A percentile compares a stretch with the other conserved stretches of the same genome.
Conservation (phyloP, 2,888 invertebrate species). For the Trilocha varians region DNA sequence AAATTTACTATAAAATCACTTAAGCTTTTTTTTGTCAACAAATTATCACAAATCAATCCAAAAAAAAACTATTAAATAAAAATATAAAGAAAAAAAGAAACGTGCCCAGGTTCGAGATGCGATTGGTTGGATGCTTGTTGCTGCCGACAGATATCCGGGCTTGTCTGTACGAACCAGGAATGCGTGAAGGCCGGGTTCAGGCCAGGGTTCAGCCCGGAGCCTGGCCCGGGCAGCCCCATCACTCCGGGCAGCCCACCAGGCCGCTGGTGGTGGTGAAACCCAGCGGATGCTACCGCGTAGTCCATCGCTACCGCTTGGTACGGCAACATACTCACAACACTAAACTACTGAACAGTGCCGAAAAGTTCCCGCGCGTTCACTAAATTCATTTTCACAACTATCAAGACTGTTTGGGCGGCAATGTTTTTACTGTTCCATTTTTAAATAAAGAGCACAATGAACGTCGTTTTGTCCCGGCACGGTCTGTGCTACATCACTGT, state of each 20-base stretch:
- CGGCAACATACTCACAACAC: slow-evolving; percentile 80
- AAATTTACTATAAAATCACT: too few relatives aligned
- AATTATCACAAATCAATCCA: slow-evolving; percentile 21
- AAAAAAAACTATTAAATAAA: slow-evolving; percentile 52
- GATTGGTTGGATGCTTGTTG: slow-evolving; percentile 81
- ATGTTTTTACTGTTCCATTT: slow-evolving; percentile 28
- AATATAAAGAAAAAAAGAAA: slow-evolving; percentile 74
- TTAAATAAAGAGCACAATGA: slow-evolving; percentile 8
- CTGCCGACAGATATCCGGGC: slow-evolving; percentile 93
- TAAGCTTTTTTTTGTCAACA: too few relatives aligned
- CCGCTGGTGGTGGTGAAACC: slow-evolving; percentile 68
- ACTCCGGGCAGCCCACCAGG: slow-evolving; percentile 68
- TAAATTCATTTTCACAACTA: slow-evolving; percentile 29
- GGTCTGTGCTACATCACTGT: slow-evolving; percentile 9
- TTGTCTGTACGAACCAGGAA: slow-evolving; percentile 93
- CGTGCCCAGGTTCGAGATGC: slow-evolving; percentile 95
- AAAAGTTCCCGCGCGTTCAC: slow-evolving; percentile 36
- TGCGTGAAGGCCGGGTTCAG: slow-evolving; percentile 88
- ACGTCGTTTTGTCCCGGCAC: slow-evolving; percentile 4
- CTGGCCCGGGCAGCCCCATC: slow-evolving; percentile 72
- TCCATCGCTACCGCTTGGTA: slow-evolving; percentile 93
- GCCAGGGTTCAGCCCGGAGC: slow-evolving; percentile 63
- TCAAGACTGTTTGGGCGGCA: slow-evolving; percentile 15
- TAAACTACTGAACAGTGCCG: slow-evolving; percentile 30
- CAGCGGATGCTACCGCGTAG: slow-evolving; percentile 77